phyloP scores from a whole-genome alignment of 2,113 vertebrate genomes.

The Cinclus cinclus region DNA sequence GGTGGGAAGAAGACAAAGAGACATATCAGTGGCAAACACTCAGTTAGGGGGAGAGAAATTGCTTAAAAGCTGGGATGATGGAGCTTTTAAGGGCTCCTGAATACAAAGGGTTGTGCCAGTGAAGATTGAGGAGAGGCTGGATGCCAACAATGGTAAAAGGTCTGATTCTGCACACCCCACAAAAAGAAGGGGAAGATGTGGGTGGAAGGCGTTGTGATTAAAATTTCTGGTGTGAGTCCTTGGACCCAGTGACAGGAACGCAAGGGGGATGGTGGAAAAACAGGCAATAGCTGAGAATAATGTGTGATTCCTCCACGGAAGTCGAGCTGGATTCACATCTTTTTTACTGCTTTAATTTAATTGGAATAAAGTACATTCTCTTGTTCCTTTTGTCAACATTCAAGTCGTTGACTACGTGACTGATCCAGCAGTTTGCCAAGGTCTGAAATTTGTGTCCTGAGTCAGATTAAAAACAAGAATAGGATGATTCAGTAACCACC shows the following conservation, averaged over 20 bases:
- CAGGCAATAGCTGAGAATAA: not conserved
- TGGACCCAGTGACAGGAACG: not conserved
- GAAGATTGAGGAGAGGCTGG: not conserved
- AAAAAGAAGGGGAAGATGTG: not conserved
- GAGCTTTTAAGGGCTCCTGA: not conserved
- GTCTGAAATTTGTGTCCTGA: not conserved
- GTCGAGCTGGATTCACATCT: not conserved
- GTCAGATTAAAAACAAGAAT: not conserved
- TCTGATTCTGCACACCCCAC: not conserved
- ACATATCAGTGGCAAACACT: not conserved
- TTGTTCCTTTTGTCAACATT: not conserved
- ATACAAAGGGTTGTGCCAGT: not conserved
- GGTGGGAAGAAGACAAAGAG: not conserved
- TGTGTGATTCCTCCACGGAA: not conserved
- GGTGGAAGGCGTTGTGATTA: not conserved
- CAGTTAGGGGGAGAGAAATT: not conserved
- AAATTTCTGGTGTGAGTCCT: not conserved
- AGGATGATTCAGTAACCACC: not conserved
- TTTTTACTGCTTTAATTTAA: not conserved
- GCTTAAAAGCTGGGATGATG: not conserved
- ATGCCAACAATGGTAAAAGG: not conserved
- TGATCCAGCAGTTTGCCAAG: not conserved
- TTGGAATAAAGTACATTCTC: not conserved
- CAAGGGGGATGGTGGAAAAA: not conserved
- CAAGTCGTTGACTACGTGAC: not conserved